Percentiles rank a stretch among this genome's conserved stretches.
Conservation (phyloP, 1,140 invertebrate genomes). For the Lamellibrachia luymesi region DNA sequence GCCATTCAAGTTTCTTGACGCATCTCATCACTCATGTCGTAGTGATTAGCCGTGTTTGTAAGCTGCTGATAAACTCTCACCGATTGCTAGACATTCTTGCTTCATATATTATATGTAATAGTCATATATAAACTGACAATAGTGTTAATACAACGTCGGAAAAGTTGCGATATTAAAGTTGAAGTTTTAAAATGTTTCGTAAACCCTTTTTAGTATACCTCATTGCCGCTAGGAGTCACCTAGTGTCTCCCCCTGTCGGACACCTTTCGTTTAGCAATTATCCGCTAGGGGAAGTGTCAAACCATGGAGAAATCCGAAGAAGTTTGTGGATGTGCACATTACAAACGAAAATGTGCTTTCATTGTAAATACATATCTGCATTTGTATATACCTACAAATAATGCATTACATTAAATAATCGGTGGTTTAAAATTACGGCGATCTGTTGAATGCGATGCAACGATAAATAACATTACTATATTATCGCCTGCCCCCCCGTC, state of each 20-base stretch:
- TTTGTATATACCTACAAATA: not conserved
- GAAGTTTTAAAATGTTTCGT: not conserved
- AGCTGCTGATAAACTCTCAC: not conserved
- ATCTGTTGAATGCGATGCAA: not conserved
- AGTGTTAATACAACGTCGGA: not conserved
- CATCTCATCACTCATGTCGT: not conserved
- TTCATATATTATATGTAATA: not conserved
- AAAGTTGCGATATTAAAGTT: not conserved
- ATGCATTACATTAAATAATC: not conserved
- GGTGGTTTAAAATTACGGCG: not conserved
- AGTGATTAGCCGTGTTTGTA: not conserved
- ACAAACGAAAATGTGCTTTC: constrained; percentile 34
- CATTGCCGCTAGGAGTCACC: not conserved
- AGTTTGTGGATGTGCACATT: constrained; percentile 31
- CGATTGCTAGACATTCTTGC: not conserved
- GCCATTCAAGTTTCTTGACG: not conserved
- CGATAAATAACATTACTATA: not conserved
- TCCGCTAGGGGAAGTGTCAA: not conserved
- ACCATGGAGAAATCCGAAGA: not conserved
- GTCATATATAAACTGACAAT: not conserved
- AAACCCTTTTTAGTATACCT: not conserved
- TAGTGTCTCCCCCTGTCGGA: not conserved
- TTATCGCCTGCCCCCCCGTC: no score
- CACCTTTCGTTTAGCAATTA: not conserved
- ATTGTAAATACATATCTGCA: constrained; percentile 26